Percentiles rank a stretch among this genome's conserved stretches.
These are phyloP conservation scores for Corapipo altera DNA, from an alignment of 2,113 vertebrate genomes.

Conservation along the genomic window DNA sequence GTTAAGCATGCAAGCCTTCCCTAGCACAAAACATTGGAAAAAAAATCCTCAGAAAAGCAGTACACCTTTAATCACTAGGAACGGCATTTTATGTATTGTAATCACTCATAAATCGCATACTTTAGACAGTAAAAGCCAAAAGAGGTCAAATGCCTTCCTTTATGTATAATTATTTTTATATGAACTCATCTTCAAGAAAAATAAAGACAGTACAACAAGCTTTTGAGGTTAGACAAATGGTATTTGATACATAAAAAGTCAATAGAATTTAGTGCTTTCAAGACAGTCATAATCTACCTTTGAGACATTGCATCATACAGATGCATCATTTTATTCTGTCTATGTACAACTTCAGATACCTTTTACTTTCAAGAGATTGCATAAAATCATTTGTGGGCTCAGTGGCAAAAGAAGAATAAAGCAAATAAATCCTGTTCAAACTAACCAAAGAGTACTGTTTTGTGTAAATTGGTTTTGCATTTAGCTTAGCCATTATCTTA, in stretches of 20 bases:
- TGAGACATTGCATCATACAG: slow-evolving; percentile 3
- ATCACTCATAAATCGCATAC: background rate
- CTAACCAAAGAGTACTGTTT: background rate
- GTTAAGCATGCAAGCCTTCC: background rate
- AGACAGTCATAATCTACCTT: background rate
- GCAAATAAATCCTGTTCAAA: background rate
- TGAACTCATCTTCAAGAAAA: slow-evolving; percentile 7
- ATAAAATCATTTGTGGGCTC: background rate
- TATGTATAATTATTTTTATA: background rate
- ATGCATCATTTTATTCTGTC: background rate
- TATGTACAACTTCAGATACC: background rate
- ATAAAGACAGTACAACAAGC: background rate
- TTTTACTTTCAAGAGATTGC: background rate
- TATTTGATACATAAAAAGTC: background rate
- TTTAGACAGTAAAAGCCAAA: background rate
- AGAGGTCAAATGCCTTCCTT: background rate
- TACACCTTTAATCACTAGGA: background rate
- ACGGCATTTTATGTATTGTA: background rate
- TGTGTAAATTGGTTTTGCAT: background rate
- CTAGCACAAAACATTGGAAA: background rate
- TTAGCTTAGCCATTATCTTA: background rate
- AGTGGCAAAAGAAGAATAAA: background rate
- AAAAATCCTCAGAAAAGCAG: background rate
- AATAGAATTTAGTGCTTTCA: background rate
- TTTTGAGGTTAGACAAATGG: slow-evolving; percentile 18